Percentiles rank a stretch among this genome's conserved stretches.
phyloP scores from a whole-genome alignment of 23 tunicate species.

The Trididemnum miniatum region DNA sequence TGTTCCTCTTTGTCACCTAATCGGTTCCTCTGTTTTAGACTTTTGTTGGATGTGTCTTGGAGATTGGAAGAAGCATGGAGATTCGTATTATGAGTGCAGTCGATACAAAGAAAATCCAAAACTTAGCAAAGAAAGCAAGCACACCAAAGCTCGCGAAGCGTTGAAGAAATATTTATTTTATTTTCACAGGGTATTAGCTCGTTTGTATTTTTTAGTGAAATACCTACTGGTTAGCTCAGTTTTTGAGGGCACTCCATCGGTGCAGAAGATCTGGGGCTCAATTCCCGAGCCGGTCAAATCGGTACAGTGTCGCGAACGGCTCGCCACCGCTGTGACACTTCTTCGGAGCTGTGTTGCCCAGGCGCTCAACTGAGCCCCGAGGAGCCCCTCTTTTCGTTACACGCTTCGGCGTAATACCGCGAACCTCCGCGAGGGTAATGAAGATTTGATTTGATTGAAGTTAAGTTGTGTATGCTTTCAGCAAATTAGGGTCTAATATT shows the following conservation, averaged over 20 bases:
- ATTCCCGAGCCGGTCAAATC: too few relatives aligned
- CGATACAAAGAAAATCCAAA: conserved; percentile 69
- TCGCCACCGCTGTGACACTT: too few relatives aligned
- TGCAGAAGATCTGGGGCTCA: too few relatives aligned
- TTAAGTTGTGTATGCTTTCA: too few relatives aligned
- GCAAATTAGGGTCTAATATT: too few relatives aligned
- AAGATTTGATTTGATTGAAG: not conserved
- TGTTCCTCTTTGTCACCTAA: not conserved
- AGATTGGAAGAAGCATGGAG: conserved; percentile 94
- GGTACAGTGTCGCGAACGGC: too few relatives aligned
- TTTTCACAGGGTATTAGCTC: conserved; percentile 76
- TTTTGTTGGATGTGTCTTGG: conserved; percentile 96
- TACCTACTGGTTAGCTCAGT: too few relatives aligned
- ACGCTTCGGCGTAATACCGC: not conserved
- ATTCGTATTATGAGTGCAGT: conserved; percentile 87
- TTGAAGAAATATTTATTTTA: conserved; percentile 86
- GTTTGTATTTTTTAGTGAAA: too few relatives aligned
- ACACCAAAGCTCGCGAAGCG: conserved; percentile 80
- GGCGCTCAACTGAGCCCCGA: too few relatives aligned
- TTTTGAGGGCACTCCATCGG: too few relatives aligned
- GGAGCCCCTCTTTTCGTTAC: not conserved
- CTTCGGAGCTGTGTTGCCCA: too few relatives aligned
- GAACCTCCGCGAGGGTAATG: not conserved
- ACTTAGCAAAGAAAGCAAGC: conserved; percentile 45
- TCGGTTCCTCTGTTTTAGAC: conserved; percentile 31